phyloP scores from a whole-genome alignment of 2,113 vertebrate species.

The Neofelis nebulosa region DNA sequence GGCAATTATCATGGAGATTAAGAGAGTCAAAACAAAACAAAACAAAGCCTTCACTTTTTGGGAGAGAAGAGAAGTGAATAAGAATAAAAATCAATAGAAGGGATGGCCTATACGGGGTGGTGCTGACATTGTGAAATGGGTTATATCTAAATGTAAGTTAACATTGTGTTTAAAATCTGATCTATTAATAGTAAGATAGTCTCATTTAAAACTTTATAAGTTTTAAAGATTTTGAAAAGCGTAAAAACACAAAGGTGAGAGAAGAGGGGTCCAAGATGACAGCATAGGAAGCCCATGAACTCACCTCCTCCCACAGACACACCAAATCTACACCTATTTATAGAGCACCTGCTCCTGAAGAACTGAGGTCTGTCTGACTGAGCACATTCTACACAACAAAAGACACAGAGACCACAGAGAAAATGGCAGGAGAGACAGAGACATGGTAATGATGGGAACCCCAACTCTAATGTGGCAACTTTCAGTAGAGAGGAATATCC shows the following conservation, averaged over 20 bases:
- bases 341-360: neutral
- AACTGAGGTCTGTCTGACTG: neutral
- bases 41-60: neutral
- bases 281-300: neutral
- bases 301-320: neutral
- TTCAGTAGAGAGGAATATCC: neutral
- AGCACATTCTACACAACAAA: neutral
- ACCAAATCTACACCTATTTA: neutral
- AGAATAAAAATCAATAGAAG: neutral
- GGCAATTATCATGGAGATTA: constrained; percentile 27
- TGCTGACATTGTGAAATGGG: neutral
- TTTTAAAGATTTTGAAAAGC: neutral
- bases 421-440: neutral
- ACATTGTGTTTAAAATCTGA: constrained; percentile 5
- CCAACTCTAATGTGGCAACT: neutral
- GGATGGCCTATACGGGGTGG: neutral
- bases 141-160: neutral
- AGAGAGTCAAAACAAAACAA: constrained; percentile 20
- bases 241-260: neutral
- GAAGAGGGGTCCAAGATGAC: neutral
- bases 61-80: neutral
- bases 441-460: neutral
- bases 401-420: neutral
- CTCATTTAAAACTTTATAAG: neutral
- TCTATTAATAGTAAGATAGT: neutral